A percentile compares a stretch with the other conserved stretches of the same genome.
Conservation (phyloP, 2,797 vertebrate species). For the Coregonus sp. region DNA sequence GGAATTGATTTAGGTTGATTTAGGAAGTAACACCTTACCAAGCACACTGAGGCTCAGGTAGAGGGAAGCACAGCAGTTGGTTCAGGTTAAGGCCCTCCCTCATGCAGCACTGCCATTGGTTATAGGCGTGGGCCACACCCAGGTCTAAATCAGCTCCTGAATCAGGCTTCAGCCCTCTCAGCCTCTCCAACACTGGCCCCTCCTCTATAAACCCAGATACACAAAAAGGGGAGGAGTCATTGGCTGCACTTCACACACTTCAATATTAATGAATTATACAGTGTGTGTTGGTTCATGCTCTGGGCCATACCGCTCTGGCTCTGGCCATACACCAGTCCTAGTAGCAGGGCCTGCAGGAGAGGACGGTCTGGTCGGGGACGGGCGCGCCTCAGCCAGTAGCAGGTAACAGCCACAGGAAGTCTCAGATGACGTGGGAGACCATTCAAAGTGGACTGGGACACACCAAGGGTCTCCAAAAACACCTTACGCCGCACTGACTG, state of each 20-base stretch:
- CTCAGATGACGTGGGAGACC: no score
- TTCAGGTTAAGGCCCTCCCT: slow-evolving; percentile 79
- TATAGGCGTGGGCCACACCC: slow-evolving; percentile 74
- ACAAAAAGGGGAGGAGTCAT: neutral
- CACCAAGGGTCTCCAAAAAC: no score
- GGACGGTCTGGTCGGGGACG: no score
- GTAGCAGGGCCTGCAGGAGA: no score
- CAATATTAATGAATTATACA: no score
- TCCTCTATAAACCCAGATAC: neutral
- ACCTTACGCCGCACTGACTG: no score
- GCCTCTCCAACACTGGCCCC: slow-evolving; percentile 18
- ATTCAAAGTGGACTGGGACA: no score
- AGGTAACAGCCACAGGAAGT: no score
- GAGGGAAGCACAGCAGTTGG: slow-evolving; percentile 78
- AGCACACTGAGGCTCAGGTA: slow-evolving; percentile 79
- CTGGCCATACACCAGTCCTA: slow-evolving; percentile 64
- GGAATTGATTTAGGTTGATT: no score
- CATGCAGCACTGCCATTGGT: slow-evolving; percentile 87
- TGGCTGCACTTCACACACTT: slow-evolving; percentile 6
- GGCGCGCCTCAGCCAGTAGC: no score
- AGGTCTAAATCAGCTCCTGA: no score
- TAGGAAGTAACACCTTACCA: slow-evolving; percentile 61
- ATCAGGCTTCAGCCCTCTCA: slow-evolving; percentile 7
- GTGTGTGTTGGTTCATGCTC: neutral
- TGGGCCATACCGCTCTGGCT: slow-evolving; percentile 12